A percentile compares a stretch with the other conserved stretches of the same genome.
These are phyloP conservation scores for Cettia cetti DNA, from an alignment of 2,113 vertebrate genomes.

Conservation along the genomic window DNA sequence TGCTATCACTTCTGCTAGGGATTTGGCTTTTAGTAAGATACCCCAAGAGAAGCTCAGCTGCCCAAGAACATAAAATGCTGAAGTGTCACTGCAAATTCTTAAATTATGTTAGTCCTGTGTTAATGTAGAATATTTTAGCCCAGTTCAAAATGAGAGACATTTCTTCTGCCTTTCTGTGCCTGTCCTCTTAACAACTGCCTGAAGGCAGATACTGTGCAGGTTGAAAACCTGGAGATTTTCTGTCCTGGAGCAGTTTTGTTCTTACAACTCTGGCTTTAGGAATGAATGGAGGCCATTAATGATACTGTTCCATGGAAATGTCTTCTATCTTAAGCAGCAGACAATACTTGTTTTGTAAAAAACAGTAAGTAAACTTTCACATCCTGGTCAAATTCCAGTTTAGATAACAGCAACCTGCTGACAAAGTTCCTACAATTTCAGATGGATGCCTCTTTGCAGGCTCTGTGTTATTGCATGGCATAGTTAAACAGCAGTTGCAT, in stretches of 20 bases:
- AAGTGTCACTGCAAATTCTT: not conserved
- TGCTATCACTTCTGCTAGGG: not conserved
- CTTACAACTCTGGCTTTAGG: not conserved
- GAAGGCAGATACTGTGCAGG: not conserved
- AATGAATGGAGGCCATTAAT: not conserved
- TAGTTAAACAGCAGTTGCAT: not conserved
- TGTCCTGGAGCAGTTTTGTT: not conserved
- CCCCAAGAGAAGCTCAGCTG: not conserved
- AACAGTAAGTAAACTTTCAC: not conserved
- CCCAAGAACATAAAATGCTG: not conserved
- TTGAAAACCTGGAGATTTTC: not conserved
- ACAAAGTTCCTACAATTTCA: not conserved
- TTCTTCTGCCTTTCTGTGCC: not conserved
- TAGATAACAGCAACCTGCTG: not conserved
- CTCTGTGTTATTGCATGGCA: not conserved
- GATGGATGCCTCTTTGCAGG: not conserved
- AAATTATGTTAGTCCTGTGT: not conserved
- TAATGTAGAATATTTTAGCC: not conserved
- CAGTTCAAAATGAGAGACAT: not conserved
- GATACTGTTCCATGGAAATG: not conserved
- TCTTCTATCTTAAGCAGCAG: not conserved
- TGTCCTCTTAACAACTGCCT: not conserved
- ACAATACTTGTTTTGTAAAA: not conserved
- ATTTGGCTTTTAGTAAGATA: not conserved
- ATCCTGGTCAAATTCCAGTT: constrained; percentile 19